These are phyloP conservation scores for Lamellibrachia satsuma DNA, from an alignment of 2,888 invertebrate genomes.

Conservation along the genomic window DNA sequence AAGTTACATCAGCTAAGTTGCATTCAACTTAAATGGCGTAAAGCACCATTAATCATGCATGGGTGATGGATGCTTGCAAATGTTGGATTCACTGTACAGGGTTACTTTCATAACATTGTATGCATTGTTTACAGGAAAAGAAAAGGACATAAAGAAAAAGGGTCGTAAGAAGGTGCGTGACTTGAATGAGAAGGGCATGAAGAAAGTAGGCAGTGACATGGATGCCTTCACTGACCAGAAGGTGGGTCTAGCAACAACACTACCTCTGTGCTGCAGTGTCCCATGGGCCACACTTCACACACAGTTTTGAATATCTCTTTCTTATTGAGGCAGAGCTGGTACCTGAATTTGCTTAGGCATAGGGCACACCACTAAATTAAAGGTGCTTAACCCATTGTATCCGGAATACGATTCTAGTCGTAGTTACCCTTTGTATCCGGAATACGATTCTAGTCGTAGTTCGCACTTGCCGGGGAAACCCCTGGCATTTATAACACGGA, in stretches of 20 bases:
- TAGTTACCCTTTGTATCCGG: no score
- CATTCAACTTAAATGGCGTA: background rate
- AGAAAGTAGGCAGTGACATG: slow-evolving; percentile 53
- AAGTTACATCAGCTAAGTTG: background rate
- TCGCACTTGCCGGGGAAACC: no score
- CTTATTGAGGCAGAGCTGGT: background rate
- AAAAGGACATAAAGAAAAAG: slow-evolving; percentile 33
- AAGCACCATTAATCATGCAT: background rate
- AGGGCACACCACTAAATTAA: background rate
- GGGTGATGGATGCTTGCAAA: background rate
- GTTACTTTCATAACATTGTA: background rate
- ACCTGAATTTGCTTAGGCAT: background rate
- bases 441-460: no score
- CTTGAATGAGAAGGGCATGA: slow-evolving; percentile 52
- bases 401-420: background rate
- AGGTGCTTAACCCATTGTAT: background rate
- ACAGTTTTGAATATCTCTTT: background rate
- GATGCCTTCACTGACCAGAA: slow-evolving; percentile 52
- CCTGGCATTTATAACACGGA: no score
- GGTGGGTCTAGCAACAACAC: background rate
- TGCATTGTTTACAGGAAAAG: background rate
- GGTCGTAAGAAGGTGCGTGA: slow-evolving; percentile 46
- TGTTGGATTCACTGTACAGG: background rate
- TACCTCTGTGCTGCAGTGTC: background rate
- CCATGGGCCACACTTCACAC: background rate